A percentile compares a stretch with the other conserved stretches of the same genome.
phyloP scores from a whole-genome alignment of 2,888 invertebrate genomes.

The Cartodere bifasciata region DNA sequence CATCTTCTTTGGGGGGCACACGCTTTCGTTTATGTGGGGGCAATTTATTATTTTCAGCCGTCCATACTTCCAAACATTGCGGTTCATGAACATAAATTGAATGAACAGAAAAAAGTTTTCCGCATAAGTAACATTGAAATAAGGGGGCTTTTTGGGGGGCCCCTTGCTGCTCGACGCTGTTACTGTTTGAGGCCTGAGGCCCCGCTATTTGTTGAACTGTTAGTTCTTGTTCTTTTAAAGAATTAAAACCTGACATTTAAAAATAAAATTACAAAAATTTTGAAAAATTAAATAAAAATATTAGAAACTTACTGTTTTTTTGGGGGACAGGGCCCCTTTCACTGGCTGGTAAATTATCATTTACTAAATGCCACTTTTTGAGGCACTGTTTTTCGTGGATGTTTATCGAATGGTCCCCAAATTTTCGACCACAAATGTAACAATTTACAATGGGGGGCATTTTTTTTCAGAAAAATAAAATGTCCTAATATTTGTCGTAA shows the following conservation, averaged over 20 bases:
- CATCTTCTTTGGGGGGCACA: constrained; percentile 45
- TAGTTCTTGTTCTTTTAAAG: no score
- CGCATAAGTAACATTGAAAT: constrained; percentile 50
- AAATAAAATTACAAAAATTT: no score
- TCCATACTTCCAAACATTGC: constrained; percentile 54
- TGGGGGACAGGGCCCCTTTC: constrained; percentile 13
- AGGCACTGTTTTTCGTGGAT: constrained; percentile 58
- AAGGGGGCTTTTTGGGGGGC: constrained; percentile 24
- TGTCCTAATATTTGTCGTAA: no score
- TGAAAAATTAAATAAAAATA: no score
- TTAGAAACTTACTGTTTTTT: constrained; percentile 17
- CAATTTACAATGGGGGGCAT: constrained; percentile 38
- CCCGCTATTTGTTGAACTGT: no score
- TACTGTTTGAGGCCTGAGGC: no score
- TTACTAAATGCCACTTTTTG: constrained; percentile 47
- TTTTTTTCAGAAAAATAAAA: no score
- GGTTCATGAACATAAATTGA: constrained; percentile 53
- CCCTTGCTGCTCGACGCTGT: no score
- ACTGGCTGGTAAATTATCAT: constrained; percentile 41
- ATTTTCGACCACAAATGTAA: constrained; percentile 52
- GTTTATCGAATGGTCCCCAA: constrained; percentile 47
- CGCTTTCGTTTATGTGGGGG: constrained; percentile 40
- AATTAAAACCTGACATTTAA: no score
- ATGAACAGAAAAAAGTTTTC: constrained; percentile 47
- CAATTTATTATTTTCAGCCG: constrained; percentile 45